Evolutionary conservation across 2,797 vertebrate species (phyloP), one percentile per base, ranked within the genome.

Genomic region (Craterocephalus amniculus): DNA sequence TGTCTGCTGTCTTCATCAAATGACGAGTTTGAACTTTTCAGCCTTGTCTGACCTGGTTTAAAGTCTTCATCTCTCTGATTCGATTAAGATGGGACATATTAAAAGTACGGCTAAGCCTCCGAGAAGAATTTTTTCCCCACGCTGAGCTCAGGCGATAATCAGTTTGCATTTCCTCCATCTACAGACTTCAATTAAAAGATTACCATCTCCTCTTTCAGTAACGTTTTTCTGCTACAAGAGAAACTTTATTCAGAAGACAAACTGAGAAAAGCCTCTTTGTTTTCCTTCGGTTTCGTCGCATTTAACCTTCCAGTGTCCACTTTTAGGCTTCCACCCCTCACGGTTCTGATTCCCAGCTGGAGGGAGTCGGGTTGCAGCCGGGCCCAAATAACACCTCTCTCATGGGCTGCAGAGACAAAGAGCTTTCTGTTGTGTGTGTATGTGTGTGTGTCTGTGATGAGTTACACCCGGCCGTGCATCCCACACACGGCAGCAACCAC

Each of bases 321-420:
- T 52, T 63, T 72, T 1, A 20, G 51, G 48, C 65, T 63, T 54
- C 38, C 13, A 4, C 60, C 67, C 64, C 26, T n/a, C 2, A 4
- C 51, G 79, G 72, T 63, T 64, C 70, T 69, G 78, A 55, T 66
- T 75, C 70, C 88, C 88, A 88, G 86, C 83, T 87, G 88, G 80
- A 76, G 57, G 5, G 88, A 16, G 49, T 93, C 63, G 3, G 43
- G 62, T 91, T 92, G 79, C 88, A 65, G 56, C 55, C 45, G 43
- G 60, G 70, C 74, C 72, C 38, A 73, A 85, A 83, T 83, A 72
- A 80, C 86, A 85, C 78, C 80, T 74, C 81, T 60, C 56, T 78
- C 83, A 56, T 16, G 75, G 67, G 24, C 48, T 55, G 76, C 54
- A 4, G 3, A 76, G 74, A 94, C 92, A 93, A 93, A 92, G 89